Conservation (phyloP, 2,113 vertebrate species). For the Conger conger region DNA sequence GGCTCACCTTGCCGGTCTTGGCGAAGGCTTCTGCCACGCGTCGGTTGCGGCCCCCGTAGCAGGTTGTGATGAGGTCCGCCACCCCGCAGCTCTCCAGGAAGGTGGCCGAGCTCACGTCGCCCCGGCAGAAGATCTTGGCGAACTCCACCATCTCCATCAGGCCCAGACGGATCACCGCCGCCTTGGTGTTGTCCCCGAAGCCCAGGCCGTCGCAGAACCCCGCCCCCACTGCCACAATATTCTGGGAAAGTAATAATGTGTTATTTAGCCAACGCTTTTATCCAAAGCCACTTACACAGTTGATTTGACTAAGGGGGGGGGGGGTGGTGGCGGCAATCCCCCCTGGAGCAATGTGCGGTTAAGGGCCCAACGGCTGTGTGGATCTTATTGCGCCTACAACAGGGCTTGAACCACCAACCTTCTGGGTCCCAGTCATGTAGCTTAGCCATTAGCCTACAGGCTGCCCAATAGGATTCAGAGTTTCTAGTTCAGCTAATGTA, state of each 20-base stretch:
- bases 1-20: slow-evolving; percentile 72
- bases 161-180: slow-evolving; percentile 82
- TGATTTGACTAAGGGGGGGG: too few species aligned
- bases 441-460: too few species aligned
- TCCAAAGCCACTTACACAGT: too few species aligned
- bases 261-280: too few species aligned
- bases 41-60: slow-evolving; percentile 83
- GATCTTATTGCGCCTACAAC: too few species aligned
- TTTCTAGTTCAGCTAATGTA: not conserved
- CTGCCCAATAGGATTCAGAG: too few species aligned
- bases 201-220: slow-evolving; percentile 83
- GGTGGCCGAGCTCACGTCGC: slow-evolving; percentile 61
- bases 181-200: slow-evolving; percentile 84
- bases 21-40: slow-evolving; percentile 82
- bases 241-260: too few species aligned
- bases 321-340: too few species aligned
- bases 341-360: too few species aligned
- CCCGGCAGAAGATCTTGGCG: slow-evolving; percentile 77
- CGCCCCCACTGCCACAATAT: slow-evolving; percentile 80
- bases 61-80: slow-evolving; percentile 85
- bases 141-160: slow-evolving; percentile 90
- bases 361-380: too few species aligned
- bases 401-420: too few species aligned
- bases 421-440: too few species aligned
- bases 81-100: slow-evolving; percentile 88